Base-by-base conservation (phyloP, 2,113 vertebrate species). In the Erythrolamprus reginae region DNA sequence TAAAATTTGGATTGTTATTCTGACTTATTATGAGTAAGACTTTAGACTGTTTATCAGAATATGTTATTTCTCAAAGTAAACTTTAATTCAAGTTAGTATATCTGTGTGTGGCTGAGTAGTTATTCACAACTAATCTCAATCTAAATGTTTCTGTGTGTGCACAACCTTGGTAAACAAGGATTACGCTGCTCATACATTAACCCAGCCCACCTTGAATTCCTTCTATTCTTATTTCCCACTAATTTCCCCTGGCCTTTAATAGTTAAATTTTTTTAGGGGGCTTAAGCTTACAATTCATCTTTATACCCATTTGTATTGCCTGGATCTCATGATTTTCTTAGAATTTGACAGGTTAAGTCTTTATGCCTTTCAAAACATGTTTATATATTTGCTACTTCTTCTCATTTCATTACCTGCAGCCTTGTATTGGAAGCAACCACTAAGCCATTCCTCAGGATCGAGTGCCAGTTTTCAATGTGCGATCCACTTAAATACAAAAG, bases 401-500 rank as follows among this genome's bases (percentile, higher is more conserved):
- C 26, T 47, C 8, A 82, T 19, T 48, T 92, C 5, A 50, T 95
- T 97, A 98, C 98, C 98, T 98, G 98, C 90, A 98, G 96, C 95
- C 98, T 98, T 1, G 98, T 98, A 94, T 98, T 98, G 55, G 98
- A 98, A 95, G 98, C 98, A 95, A 98, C 98, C 89, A 98, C 98
- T 95, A 98, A 97, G 70, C 98, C 98, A 28, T 98, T 98, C 93
- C 98, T 98, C 96, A 98, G 95, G 95, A 98, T 98, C 87, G 98
- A 98, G 96, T 98, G 98, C 98, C 98, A 98, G 86, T 98, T 98
- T 96, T 98, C 98, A 95, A 98, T 98, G 93, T 98, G 98, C 84
- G 98, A 98, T 94, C 98, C 98, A 96, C 98, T 98, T 77, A 84
- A 93, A 94, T 91, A 84, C 15, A 28, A 90, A 92, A 85, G 45